Base-by-base conservation (phyloP, 1,140 invertebrate genomes). In the Listronotus oregonensis region DNA sequence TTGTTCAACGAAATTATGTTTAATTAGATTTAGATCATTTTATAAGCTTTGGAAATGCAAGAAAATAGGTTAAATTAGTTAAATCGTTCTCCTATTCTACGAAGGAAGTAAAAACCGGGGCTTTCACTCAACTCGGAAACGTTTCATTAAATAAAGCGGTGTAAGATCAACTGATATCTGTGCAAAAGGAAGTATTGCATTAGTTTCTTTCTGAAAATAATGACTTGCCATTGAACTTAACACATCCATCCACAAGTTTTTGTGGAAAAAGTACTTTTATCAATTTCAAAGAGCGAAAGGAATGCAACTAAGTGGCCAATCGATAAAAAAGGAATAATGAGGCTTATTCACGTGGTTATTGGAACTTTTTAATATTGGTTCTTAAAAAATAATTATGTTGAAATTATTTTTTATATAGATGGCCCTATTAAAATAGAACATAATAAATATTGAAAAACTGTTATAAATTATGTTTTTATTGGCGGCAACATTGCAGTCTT, bases 101-200 rank as follows among this genome's bases (percentile, higher is more conserved):
- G 42, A 44, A 51, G 59, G 59, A 62, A 62, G 47, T 37, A 52
- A 62, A 62, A 62, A 62, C 46, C 59, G 37, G 47, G 14, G 14
- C 50, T 40, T 62, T 62, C 59, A 52, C 47, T 62, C 47, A 51
- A 62, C 31, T 47, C 59, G 59, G 59, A 62, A 62, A 62, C 49
- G 17, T 54, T 62, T 62, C 59, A 62, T 62, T 62, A 62, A 37
- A 62, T 62, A 62, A 49, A 62, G 21, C 59, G 47, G 50, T 62
- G 59, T 62, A 62, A 62, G 59, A 62, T 62, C 59, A 52, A 52
- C 59, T 44, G 59, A 62, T 62, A 62, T 62, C 49, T 62, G 47
- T 51, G 37, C 50, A 21, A 15, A 27, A 62, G 59, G 59, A 62
- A 62, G 59, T 37, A 31, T 34, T 47, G 50, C 47, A 47, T 62